phyloP scores from a whole-genome alignment of 2,113 vertebrate genomes.

The Oreochromis spilurus region DNA sequence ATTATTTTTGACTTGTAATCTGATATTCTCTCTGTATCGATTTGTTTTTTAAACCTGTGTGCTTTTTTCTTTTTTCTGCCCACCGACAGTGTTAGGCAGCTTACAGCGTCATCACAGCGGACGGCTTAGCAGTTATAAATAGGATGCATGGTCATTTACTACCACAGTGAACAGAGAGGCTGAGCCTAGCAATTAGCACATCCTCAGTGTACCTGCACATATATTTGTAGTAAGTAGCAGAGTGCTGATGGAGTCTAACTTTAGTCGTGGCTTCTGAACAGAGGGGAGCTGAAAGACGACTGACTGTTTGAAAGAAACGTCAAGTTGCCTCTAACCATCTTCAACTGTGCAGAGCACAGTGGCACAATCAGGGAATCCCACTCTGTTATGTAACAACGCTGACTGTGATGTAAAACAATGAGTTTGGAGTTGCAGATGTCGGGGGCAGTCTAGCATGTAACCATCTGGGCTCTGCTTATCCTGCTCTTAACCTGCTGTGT shows the following conservation, averaged over 20 bases:
- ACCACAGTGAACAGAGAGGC: conserved; percentile 42
- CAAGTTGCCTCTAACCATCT: background rate
- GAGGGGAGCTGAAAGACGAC: background rate
- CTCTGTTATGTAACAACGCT: conserved; percentile 24
- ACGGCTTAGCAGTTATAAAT: conserved; percentile 74
- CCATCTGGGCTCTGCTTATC: background rate
- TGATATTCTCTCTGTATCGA: background rate
- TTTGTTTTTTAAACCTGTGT: background rate
- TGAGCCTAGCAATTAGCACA: conserved; percentile 26
- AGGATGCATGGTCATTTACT: conserved; percentile 66
- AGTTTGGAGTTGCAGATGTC: background rate
- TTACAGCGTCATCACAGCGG: conserved; percentile 59
- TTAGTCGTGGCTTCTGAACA: background rate
- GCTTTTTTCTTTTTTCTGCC: background rate
- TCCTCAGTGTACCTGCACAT: conserved; percentile 17
- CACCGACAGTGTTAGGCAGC: conserved; percentile 55
- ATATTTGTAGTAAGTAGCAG: background rate
- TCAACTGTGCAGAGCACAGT: background rate
- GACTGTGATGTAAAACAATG: conserved; percentile 7
- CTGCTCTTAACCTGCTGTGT: background rate
- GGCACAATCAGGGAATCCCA: conserved; percentile 17
- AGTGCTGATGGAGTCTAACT: background rate
- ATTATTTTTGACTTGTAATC: background rate
- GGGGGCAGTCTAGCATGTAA: background rate
- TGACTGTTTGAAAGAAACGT: background rate